These are phyloP conservation scores for Macrobrachium nipponense DNA, from an alignment of 1,140 invertebrate species.

Conservation along the genomic window DNA sequence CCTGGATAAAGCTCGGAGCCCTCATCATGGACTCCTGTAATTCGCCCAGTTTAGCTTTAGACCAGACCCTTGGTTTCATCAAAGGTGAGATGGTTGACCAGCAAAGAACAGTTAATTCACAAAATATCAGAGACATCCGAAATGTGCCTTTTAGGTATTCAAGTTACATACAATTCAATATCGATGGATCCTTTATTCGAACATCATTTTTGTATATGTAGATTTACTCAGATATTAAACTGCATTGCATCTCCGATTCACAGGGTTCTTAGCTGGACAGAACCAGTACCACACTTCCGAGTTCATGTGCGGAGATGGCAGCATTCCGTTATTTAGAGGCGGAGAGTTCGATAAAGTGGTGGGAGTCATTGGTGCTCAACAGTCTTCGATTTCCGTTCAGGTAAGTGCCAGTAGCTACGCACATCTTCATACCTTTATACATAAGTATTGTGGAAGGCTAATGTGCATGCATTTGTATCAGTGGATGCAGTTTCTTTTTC, in stretches of 20 bases:
- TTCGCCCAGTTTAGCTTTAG: constrained; percentile 70
- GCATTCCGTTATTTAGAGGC: constrained; percentile 69
- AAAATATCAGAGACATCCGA: too few relatives aligned
- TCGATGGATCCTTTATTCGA: not conserved
- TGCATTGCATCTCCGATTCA: constrained; percentile 15
- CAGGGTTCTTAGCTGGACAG: constrained; percentile 72
- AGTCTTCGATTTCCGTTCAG: constrained; percentile 74
- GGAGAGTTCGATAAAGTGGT: constrained; percentile 71
- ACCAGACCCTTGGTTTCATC: constrained; percentile 73
- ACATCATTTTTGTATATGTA: not conserved
- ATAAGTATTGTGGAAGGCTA: not conserved
- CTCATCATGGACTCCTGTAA: constrained; percentile 73
- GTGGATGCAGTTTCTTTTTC: not conserved
- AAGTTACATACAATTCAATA: not conserved
- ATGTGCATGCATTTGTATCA: not conserved
- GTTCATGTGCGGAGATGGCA: constrained; percentile 71
- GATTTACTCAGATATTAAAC: not conserved
- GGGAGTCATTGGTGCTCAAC: constrained; percentile 73
- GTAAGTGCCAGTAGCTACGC: constrained; percentile 64
- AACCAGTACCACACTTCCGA: constrained; percentile 70
- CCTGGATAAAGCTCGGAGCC: constrained; percentile 71
- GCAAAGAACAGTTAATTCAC: not conserved
- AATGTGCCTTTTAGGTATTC: not conserved
- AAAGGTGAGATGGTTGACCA: constrained; percentile 68
- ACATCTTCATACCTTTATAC: not conserved